phyloP scores from a whole-genome alignment of 2,888 invertebrate genomes.

The Thelaira solivaga region DNA sequence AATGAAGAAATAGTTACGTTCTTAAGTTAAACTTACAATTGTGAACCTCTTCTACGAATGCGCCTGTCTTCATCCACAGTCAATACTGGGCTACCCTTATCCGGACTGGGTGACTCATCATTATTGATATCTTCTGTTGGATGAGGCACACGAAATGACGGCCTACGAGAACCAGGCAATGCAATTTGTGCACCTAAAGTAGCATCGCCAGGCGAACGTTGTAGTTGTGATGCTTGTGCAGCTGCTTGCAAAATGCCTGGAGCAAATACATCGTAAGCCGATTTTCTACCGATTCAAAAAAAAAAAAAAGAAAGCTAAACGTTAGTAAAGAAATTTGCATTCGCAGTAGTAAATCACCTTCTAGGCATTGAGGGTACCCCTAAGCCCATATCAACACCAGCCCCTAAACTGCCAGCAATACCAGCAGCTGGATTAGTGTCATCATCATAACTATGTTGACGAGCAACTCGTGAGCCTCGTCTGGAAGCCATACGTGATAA shows the following conservation, averaged over 20 bases:
- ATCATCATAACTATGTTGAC: conserved; percentile 91
- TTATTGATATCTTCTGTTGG: conserved; percentile 78
- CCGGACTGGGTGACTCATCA: conserved; percentile 79
- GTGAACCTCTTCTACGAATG: conserved; percentile 87
- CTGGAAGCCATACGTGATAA: conserved; percentile 78
- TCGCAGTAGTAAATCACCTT: conserved; percentile 75
- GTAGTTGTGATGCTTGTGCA: conserved; percentile 69
- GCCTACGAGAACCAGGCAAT: conserved; percentile 79
- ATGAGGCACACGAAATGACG: conserved; percentile 81
- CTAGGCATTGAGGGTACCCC: conserved; percentile 87
- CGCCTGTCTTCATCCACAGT: conserved; percentile 85
- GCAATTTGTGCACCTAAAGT: conserved; percentile 71
- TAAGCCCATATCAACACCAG: conserved; percentile 79
- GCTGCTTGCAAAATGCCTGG: conserved; percentile 79
- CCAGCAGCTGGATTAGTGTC: conserved; percentile 77
- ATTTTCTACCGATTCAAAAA: conserved; percentile 78
- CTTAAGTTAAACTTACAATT: conserved; percentile 90
- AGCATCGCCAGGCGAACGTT: conserved; percentile 74
- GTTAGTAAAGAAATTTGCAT: not conserved
- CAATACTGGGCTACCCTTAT: conserved; percentile 79
- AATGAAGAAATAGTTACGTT: not conserved
- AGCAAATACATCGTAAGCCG: conserved; percentile 90
- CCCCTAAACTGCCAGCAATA: conserved; percentile 65
- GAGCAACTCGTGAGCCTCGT: conserved; percentile 81
- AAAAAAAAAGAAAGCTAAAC: not conserved